Evolutionary conservation across 2,797 vertebrate species (phyloP), one percentile per base, ranked within the genome.

Genomic region (Thunnus albacares): DNA sequence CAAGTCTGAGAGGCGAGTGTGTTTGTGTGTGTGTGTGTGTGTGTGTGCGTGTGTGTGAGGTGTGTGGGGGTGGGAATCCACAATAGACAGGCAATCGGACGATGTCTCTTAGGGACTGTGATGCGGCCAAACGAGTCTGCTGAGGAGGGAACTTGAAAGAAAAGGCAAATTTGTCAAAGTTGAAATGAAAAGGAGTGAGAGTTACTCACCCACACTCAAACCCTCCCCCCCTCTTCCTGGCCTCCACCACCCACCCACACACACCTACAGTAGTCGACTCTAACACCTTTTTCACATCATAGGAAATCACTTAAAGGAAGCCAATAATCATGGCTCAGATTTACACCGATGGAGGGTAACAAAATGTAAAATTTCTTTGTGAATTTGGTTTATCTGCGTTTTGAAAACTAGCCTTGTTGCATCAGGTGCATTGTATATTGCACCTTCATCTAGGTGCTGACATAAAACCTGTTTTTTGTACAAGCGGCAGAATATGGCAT

Each of bases 81-180:
- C 63, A 41, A 67, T 62, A 69, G 73, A 77, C 66, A 81, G 61
- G 70, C 82, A 88, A 79, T 86, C 38, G 68, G 83, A 84, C 45
- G 17, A 82, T 59, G 84, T 87, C 89, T 94, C 90, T 79, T 71
- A 78, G 87, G 90, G 88, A 89, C 75, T 79, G 84, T 38, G 75
- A 82, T 65, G 73, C 63, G 38, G 90, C 87, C 89, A 85, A 91
- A 93, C 82, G 69, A 82, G 81, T 90, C 70, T 69, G 80, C 71
- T 69, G 55, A 76, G 69, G 78, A 71, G 56, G 62, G 47, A 89
- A 90, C 85, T 85, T 90, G 79, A 90, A 90, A 92, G 76, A 87
- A 79, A 63, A 83, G 75, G 71, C 58, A 88, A 73, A 92, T 88
- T 82, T 91, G 84, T 90, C 85, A 83, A 82, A 72, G 64, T 58